Conservation (phyloP, 2,888 invertebrate species). For the Electrophaes corylata region DNA sequence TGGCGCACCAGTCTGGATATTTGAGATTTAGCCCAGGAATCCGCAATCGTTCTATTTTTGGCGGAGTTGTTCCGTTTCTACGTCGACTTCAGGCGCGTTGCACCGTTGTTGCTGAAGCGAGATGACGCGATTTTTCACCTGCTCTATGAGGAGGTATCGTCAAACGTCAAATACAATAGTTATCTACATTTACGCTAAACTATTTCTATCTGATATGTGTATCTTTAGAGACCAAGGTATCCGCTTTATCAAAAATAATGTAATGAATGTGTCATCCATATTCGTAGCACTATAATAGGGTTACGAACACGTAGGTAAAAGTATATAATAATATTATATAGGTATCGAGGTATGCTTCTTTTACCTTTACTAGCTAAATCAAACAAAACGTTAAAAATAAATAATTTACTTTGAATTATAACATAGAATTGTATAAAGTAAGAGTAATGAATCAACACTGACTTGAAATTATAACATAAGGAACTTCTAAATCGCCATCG, state of each 20-base stretch:
- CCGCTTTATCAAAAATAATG: constrained; percentile 34
- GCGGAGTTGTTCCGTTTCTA: constrained; percentile 68
- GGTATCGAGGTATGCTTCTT: no score
- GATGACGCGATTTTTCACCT: constrained; percentile 60
- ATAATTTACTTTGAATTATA: constrained; percentile 10
- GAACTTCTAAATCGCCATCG: constrained; percentile 8
- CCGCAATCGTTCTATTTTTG: constrained; percentile 82
- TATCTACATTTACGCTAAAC: constrained; percentile 81
- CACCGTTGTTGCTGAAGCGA: constrained; percentile 57
- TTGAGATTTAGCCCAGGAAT: constrained; percentile 86
- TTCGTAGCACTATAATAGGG: constrained; percentile 20
- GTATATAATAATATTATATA: no score
- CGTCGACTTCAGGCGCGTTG: constrained; percentile 57
- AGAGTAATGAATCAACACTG: neutral
- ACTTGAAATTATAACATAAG: constrained; percentile 15
- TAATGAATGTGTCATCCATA: constrained; percentile 25
- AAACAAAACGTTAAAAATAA: neutral
- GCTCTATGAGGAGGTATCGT: constrained; percentile 49
- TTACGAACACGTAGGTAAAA: neutral
- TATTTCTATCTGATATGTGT: constrained; percentile 78
- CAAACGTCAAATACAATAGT: constrained; percentile 72
- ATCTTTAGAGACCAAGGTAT: constrained; percentile 62
- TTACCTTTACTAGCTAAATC: neutral
- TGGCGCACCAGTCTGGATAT: constrained; percentile 87
- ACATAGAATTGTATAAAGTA: constrained; percentile 1